Conservation (phyloP, 2,888 invertebrate species). For the Eilema griseolum region DNA sequence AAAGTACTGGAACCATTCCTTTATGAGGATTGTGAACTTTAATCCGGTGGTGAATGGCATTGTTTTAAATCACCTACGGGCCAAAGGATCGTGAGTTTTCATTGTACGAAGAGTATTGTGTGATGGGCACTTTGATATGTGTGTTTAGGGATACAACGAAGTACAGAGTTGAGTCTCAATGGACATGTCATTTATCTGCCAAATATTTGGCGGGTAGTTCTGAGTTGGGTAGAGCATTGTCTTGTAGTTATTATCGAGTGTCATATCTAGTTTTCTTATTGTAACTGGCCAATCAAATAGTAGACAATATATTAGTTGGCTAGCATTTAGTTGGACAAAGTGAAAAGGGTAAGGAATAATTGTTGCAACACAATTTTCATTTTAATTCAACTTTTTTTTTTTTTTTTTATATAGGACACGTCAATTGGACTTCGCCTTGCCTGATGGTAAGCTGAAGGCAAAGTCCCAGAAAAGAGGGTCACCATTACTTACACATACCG, state of each 20-base stretch:
- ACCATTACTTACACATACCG: too few species aligned
- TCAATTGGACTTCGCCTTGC: too few species aligned
- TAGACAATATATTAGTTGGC: too few species aligned
- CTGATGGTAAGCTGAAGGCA: too few species aligned
- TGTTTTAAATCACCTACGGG: slow-evolving; percentile 75
- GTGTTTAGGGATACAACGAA: slow-evolving; percentile 40
- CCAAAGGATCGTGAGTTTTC: slow-evolving; percentile 54
- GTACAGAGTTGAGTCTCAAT: slow-evolving; percentile 27
- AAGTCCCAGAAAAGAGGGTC: too few species aligned
- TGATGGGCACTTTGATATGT: slow-evolving; percentile 49
- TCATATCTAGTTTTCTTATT: neutral
- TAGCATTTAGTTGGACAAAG: too few species aligned
- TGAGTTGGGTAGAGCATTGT: slow-evolving; percentile 11
- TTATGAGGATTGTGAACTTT: slow-evolving; percentile 83
- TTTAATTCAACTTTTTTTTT: too few species aligned
- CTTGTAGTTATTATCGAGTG: slow-evolving; percentile 8
- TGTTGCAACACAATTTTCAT: too few species aligned
- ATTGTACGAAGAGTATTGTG: slow-evolving; percentile 57
- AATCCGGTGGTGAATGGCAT: slow-evolving; percentile 79
- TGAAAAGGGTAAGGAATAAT: too few species aligned
- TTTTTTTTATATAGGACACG: too few species aligned
- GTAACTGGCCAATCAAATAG: too few species aligned
- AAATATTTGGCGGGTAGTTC: slow-evolving; percentile 21
- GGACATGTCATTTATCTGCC: slow-evolving; percentile 35
- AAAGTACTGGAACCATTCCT: slow-evolving; percentile 75